These are phyloP conservation scores for Carassius auratus DNA, from an alignment of 2,113 vertebrate genomes.

Conservation along the genomic window DNA sequence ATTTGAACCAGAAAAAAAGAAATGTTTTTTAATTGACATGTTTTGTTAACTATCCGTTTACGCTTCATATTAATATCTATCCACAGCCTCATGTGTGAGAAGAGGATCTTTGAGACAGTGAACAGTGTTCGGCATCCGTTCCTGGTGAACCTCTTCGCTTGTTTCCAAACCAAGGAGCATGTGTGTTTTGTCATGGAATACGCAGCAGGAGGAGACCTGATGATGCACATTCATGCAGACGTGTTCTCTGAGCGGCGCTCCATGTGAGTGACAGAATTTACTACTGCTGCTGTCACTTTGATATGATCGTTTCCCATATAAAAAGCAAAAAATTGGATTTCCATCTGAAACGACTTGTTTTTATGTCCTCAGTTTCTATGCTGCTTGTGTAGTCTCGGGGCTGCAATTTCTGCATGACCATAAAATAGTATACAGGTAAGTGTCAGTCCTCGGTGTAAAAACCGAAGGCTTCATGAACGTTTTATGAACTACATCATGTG, in stretches of 20 bases:
- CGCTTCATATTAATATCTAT: constrained; percentile 11
- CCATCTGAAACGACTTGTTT: not conserved
- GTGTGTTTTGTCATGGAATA: constrained; percentile 99
- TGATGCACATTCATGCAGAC: constrained; percentile 99
- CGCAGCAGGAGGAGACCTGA: constrained; percentile 96
- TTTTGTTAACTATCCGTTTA: not conserved
- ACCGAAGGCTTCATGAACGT: not conserved
- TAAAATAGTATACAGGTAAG: constrained; percentile 97
- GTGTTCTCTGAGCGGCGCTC: constrained; percentile 96
- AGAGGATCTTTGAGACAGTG: constrained; percentile 98
- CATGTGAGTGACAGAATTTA: constrained; percentile 81
- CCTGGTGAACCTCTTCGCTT: constrained; percentile 98
- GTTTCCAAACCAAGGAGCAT: constrained; percentile 98
- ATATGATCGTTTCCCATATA: not conserved
- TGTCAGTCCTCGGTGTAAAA: not conserved
- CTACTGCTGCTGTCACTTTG: not conserved
- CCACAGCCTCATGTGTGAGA: constrained; percentile 97
- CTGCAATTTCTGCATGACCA: constrained; percentile 97
- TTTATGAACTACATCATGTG: not conserved
- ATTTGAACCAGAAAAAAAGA: too few relatives aligned
- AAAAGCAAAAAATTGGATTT: not conserved
- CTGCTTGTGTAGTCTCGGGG: constrained; percentile 95
- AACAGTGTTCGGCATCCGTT: constrained; percentile 98
- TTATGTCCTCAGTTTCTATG: constrained; percentile 85
- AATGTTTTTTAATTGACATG: not conserved